Percentiles rank a stretch among this genome's conserved stretches.
These are phyloP conservation scores for Gymnothorax javanicus DNA, from an alignment of 2,797 vertebrate species.

Conservation along the genomic window DNA sequence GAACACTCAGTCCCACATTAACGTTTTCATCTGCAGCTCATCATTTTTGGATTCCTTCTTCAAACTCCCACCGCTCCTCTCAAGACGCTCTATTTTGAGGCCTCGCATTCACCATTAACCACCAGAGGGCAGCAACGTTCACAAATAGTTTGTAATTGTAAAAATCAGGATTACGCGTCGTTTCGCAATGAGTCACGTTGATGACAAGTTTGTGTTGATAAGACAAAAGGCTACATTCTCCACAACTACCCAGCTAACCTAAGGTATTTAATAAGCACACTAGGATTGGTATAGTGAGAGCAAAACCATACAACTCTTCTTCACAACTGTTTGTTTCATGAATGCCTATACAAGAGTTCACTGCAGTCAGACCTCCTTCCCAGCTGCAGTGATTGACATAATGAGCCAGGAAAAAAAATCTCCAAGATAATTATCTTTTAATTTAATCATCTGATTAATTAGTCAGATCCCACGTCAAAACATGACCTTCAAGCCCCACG, in stretches of 20 bases:
- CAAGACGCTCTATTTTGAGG: background rate
- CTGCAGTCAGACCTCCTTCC: background rate
- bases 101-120: background rate
- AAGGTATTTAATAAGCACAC: background rate
- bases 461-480: background rate
- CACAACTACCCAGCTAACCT: background rate
- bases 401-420: background rate
- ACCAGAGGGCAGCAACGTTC: background rate
- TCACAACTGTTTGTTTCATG: background rate
- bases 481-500: background rate
- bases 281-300: background rate
- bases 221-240: background rate
- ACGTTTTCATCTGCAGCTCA: background rate
- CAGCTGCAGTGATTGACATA: background rate
- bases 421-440: conserved; percentile 9
- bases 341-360: background rate
- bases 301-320: background rate
- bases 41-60: background rate
- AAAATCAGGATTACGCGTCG: background rate
- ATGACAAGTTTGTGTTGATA: background rate
- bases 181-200: background rate
- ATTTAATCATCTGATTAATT: conserved; percentile 16
- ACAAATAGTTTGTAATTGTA: background rate
- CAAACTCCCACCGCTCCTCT: background rate
- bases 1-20: background rate